Conservation (phyloP, 2,888 invertebrate genomes). For the Lepetodrilus schrolli region DNA sequence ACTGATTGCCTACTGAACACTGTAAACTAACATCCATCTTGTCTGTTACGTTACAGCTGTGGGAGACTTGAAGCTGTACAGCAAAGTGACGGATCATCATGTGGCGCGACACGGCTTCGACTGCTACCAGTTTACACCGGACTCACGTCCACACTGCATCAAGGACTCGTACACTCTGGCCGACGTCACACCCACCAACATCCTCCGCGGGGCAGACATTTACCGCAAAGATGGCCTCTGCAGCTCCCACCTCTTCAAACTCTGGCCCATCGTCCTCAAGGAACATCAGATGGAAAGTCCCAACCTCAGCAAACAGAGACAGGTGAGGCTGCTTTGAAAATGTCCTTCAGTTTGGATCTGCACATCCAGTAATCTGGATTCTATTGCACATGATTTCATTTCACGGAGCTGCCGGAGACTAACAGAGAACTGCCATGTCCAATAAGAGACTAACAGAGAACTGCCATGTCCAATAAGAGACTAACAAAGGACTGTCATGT, state of each 20-base stretch:
- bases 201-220: slow-evolving; percentile 61
- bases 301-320: slow-evolving; percentile 55
- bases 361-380: too few species aligned
- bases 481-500: too few species aligned
- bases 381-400: too few species aligned
- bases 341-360: too few species aligned
- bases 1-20: background rate
- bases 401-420: too few species aligned
- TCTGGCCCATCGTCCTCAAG: slow-evolving; percentile 66
- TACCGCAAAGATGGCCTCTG: slow-evolving; percentile 65
- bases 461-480: too few species aligned
- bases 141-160: slow-evolving; percentile 85
- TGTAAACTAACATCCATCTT: background rate
- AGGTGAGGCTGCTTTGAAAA: too few species aligned
- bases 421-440: too few species aligned
- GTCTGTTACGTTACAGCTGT: slow-evolving; percentile 84
- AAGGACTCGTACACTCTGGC: slow-evolving; percentile 87
- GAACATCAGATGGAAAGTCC: slow-evolving; percentile 57
- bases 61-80: slow-evolving; percentile 92
- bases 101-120: slow-evolving; percentile 82
- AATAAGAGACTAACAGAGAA: too few species aligned
- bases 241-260: slow-evolving; percentile 62
- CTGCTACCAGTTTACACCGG: slow-evolving; percentile 84
- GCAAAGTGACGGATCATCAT: slow-evolving; percentile 78
- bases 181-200: slow-evolving; percentile 75